Percentiles rank a stretch among this genome's conserved stretches.
Evolutionary conservation across 2,113 vertebrate genomes (phyloP).

Genomic region (Suricata suricatta): DNA sequence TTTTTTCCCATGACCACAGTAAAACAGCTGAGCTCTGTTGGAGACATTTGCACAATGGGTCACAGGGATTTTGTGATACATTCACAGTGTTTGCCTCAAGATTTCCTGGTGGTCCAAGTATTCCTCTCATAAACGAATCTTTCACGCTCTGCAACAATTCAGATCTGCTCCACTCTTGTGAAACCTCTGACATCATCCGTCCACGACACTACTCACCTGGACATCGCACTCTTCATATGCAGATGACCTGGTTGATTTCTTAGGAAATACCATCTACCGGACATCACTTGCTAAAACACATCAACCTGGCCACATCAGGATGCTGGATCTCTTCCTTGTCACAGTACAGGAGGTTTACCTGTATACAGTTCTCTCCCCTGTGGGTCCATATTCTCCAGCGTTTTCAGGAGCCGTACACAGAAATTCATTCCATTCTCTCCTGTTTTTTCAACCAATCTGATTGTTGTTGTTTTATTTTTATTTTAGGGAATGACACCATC

Average conservation of each 20-base stretch:
- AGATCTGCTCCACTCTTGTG: not conserved
- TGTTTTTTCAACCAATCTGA: too few species aligned
- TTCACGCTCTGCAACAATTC: not conserved
- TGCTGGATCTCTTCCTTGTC: not conserved
- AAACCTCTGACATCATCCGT: not conserved
- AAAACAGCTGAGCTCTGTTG: not conserved
- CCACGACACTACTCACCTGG: rapidly evolving
- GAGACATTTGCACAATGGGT: not conserved
- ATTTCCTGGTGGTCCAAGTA: not conserved
- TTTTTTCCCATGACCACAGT: not conserved
- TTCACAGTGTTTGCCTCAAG: not conserved
- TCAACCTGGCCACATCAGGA: too few species aligned
- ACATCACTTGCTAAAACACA: not conserved
- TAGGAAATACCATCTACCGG: not conserved
- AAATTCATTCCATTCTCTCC: not conserved
- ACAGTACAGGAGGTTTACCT: rapidly evolving
- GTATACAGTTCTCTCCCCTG: not conserved
- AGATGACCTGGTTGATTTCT: not conserved
- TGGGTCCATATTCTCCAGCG: not conserved
- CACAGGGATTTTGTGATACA: not conserved
- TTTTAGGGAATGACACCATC: not conserved
- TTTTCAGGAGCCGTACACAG: not conserved
- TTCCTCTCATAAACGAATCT: not conserved
- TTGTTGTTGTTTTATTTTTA: not conserved
- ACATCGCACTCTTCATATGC: not conserved